Evolutionary conservation across 2,797 vertebrate genomes (phyloP).

Genomic region (Pelobates cultripes): DNA sequence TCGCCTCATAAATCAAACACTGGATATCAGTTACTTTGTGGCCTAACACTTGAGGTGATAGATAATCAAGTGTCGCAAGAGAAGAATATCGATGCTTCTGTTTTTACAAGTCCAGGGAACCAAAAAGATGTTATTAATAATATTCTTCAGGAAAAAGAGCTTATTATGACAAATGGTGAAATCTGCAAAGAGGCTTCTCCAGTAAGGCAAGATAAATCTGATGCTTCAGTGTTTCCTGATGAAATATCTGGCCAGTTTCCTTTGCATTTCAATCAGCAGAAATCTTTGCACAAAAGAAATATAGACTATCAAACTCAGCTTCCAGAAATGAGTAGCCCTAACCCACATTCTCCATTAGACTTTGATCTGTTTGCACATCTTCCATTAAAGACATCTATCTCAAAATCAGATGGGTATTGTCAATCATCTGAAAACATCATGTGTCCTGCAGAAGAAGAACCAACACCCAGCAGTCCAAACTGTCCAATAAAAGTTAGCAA

Average conservation of each 20-base stretch:
- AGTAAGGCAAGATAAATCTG: not conserved
- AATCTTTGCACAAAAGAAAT: not conserved
- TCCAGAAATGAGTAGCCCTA: not conserved
- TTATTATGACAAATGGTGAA: not conserved
- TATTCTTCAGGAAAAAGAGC: not conserved
- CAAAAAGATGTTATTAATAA: constrained; percentile 12
- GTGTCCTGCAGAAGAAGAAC: not conserved
- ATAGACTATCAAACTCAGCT: constrained; percentile 10
- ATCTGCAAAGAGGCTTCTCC: constrained; percentile 1
- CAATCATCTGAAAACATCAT: constrained; percentile 4
- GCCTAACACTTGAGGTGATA: not conserved
- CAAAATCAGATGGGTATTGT: not conserved
- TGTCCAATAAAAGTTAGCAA: fast-evolving
- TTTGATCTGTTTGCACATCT: constrained; percentile 30
- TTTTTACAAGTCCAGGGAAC: constrained; percentile 16
- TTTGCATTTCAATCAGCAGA: not conserved
- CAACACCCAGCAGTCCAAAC: fast-evolving
- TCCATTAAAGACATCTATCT: constrained; percentile 1
- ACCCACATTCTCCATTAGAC: constrained; percentile 4
- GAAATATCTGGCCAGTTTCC: constrained; percentile 19
- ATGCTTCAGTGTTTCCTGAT: fast-evolving
- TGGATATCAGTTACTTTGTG: not conserved
- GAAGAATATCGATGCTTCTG: fast-evolving
- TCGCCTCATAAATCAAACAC: not conserved
- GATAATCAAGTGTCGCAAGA: not conserved